phyloP scores from a whole-genome alignment of 1,140 invertebrate species.

The Nautilus pompilius region DNA sequence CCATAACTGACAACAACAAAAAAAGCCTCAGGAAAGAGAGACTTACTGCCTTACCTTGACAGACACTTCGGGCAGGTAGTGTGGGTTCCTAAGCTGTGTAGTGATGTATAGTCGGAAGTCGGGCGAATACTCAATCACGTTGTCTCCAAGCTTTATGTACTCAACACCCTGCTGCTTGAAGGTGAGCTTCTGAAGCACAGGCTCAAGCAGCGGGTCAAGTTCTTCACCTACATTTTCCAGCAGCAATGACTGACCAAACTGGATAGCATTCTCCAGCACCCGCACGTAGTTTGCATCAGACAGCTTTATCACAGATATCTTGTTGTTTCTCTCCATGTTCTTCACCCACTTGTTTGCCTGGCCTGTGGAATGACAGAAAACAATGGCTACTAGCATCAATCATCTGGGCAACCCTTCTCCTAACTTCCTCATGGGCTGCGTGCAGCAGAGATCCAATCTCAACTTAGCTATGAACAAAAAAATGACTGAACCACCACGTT shows the following conservation, averaged over 20 bases:
- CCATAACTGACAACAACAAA: too few relatives aligned
- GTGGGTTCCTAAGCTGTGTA: slow-evolving; percentile 54
- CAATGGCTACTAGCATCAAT: too few relatives aligned
- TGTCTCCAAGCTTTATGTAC: slow-evolving; percentile 54
- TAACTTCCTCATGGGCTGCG: too few relatives aligned
- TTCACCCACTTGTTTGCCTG: slow-evolving; percentile 79
- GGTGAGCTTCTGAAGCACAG: slow-evolving; percentile 53
- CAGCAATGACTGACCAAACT: slow-evolving; percentile 55
- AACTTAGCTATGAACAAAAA: too few relatives aligned
- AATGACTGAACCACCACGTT: too few relatives aligned
- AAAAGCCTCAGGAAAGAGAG: too few relatives aligned
- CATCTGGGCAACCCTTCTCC: too few relatives aligned
- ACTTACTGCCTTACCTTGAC: slow-evolving; percentile 48
- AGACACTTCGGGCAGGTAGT: slow-evolving; percentile 56
- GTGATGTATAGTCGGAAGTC: slow-evolving; percentile 57
- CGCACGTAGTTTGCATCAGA: slow-evolving; percentile 54
- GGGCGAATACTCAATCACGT: slow-evolving; percentile 52
- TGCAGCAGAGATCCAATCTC: too few relatives aligned
- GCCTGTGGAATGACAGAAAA: slow-evolving; percentile 35
- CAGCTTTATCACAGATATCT: slow-evolving; percentile 51
- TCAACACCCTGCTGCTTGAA: slow-evolving; percentile 56
- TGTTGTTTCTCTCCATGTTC: slow-evolving; percentile 70
- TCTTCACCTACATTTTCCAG: slow-evolving; percentile 57
- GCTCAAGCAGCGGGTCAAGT: slow-evolving; percentile 54
- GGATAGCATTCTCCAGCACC: slow-evolving; percentile 53